Conservation (phyloP, 1,140 invertebrate species). For the Drosophila athabasca region DNA sequence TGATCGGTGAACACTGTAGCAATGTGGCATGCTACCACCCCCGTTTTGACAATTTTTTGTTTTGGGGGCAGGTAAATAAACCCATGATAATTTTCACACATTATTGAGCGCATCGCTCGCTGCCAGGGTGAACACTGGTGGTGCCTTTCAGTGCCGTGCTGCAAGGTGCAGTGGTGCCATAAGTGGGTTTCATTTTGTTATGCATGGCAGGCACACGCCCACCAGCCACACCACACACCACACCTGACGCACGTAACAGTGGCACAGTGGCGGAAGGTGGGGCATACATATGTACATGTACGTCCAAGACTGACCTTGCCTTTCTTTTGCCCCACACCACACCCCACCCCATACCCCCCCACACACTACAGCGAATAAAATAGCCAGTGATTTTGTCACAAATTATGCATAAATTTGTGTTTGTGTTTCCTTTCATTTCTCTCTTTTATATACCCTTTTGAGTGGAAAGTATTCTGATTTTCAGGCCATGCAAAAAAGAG, state of each 20-base stretch:
- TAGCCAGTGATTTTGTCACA: constrained; percentile 32
- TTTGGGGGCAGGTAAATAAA: constrained; percentile 12
- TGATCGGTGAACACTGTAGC: too few relatives aligned
- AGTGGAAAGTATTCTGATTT: too few relatives aligned
- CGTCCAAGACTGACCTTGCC: constrained; percentile 24
- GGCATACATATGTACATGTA: too few relatives aligned
- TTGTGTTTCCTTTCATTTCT: too few relatives aligned
- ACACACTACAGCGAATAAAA: constrained; percentile 13
- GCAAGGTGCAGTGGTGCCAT: constrained; percentile 11
- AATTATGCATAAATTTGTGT: constrained; percentile 1
- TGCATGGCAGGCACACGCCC: constrained; percentile 18
- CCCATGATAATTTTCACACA: constrained; percentile 31
- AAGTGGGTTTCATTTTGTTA: constrained; percentile 24
- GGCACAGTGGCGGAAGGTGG: not conserved
- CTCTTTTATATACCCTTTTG: too few relatives aligned
- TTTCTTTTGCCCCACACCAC: too few relatives aligned
- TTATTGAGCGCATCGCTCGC: constrained; percentile 5
- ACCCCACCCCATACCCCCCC: too few relatives aligned
- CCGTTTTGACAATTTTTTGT: constrained; percentile 10
- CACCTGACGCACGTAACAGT: constrained; percentile 38
- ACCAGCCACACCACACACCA: not conserved
- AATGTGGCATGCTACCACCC: not conserved
- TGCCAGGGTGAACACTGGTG: not conserved
- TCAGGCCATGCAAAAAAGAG: too few relatives aligned
- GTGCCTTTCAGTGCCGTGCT: not conserved